A percentile compares a stretch with the other conserved stretches of the same genome.
phyloP scores from a whole-genome alignment of 2,113 vertebrate genomes.

The Prietella phreatophila region DNA sequence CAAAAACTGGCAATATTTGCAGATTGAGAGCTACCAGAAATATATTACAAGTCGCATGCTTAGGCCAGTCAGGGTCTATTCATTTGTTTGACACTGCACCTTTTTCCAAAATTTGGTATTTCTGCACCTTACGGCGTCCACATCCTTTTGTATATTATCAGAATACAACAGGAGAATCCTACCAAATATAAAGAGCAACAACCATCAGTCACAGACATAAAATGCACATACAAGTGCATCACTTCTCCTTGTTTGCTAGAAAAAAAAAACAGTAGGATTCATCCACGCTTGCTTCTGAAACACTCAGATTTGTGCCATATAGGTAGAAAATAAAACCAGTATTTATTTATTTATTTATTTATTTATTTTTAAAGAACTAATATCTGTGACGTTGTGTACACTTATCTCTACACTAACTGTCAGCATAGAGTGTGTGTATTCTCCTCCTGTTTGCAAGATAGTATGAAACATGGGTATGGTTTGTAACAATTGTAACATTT shows the following conservation, averaged over 20 bases:
- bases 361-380: background rate
- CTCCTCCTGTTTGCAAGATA: background rate
- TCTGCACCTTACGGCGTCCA: no score
- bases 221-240: background rate
- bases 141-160: background rate
- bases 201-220: background rate
- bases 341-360: no score
- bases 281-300: background rate
- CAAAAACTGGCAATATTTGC: slow-evolving; percentile 69
- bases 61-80: background rate
- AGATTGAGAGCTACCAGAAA: slow-evolving; percentile 34
- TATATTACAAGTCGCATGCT: background rate
- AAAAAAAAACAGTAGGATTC: background rate
- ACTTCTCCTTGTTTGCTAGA: background rate
- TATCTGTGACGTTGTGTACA: background rate
- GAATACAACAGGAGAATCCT: background rate
- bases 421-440: background rate
- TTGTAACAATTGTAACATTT: background rate
- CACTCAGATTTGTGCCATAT: background rate
- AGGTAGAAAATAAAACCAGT: background rate
- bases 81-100: background rate
- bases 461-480: background rate
- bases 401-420: no score
- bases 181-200: background rate
- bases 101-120: background rate